Percentiles rank a stretch among this genome's conserved stretches.
Evolutionary conservation across 2,113 vertebrate genomes (phyloP).

Genomic region (Toxotes chatareus): DNA sequence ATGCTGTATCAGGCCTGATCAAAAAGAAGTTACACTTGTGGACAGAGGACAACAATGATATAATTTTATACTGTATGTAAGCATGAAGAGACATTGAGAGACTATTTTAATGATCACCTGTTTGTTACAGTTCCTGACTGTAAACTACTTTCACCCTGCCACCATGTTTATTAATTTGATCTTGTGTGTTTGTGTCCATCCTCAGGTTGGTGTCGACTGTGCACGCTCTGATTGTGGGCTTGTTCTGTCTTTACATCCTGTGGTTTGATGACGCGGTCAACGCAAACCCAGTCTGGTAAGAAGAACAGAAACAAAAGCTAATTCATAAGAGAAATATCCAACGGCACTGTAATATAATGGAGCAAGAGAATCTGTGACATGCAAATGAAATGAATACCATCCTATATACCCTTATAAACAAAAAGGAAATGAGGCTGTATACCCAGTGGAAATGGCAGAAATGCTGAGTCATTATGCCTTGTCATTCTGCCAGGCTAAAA

Average conservation of each 20-base stretch:
- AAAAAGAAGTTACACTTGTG: too few species aligned
- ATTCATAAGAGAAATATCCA: not conserved
- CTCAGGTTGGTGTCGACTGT: constrained; percentile 84
- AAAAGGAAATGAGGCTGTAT: not conserved
- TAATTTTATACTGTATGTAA: constrained; percentile 11
- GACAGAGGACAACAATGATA: not conserved
- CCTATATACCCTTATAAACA: not conserved
- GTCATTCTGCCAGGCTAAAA: constrained; percentile 10
- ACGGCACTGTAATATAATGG: not conserved
- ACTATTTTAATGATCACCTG: not conserved
- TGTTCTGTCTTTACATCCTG: constrained; percentile 87
- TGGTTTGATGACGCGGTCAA: constrained; percentile 86
- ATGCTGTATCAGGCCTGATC: too few species aligned
- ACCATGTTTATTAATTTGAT: not conserved
- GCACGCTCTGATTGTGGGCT: constrained; percentile 85
- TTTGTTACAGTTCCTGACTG: not conserved
- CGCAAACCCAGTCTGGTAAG: constrained; percentile 87
- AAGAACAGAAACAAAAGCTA: constrained; percentile 33
- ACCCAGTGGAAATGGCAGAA: not conserved
- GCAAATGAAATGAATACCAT: not conserved
- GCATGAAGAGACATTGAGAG: not conserved
- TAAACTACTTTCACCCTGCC: not conserved
- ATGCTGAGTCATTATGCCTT: not conserved
- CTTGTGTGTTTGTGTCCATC: constrained; percentile 24
- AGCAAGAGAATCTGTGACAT: not conserved